Base-by-base conservation (phyloP, 2,888 invertebrate genomes). In the Ernsta delagoae region DNA sequence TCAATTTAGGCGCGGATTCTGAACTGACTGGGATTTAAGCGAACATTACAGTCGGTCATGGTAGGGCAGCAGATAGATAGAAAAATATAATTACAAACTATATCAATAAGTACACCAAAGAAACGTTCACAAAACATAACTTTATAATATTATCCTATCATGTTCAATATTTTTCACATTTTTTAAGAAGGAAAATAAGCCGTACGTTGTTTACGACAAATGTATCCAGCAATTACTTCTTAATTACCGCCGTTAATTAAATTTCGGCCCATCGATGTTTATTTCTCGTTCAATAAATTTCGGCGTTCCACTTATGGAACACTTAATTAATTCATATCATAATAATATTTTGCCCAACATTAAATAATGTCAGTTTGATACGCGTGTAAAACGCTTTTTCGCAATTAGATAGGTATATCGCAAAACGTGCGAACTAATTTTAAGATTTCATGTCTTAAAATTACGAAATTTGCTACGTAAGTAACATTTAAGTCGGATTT, bases 321-420 rank as follows among this genome's bases (percentile, higher is more conserved):
- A 57, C 68, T 68, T 68, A 68, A 68, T 68, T 68, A 57, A 68
- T 68, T 68, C 68, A 63, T 62, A 68, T 68, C 39, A 68, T 56
- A 68, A 68, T 68, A 68, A 59, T 68, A 68, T 62, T 68, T 68
- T 39, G 68, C 48, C 41, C 41, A 63, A 48, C 48, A 68, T 62
- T 50, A 57, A 59, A 68, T 63, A 68, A 68, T 62, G 68, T 68
- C 62, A 68, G 45, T 62, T 62, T 68, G 39, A 41, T 57, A 63
- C 48, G 62, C 57, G 48, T 24, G 24, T 56, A 56, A 68, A 68
- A 59, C 57, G 31, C 57, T 59, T 62, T 62, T 68, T 57, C 57
- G 68, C 62, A 68, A 68, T 68, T 61, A 68, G 62, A 57, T 68
- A 24, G 66, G 43, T 53, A 24, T 24, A 24, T 24, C 24, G 24